Conservation (phyloP, 2,113 vertebrate species). For the Oncorhynchus mykiss region DNA sequence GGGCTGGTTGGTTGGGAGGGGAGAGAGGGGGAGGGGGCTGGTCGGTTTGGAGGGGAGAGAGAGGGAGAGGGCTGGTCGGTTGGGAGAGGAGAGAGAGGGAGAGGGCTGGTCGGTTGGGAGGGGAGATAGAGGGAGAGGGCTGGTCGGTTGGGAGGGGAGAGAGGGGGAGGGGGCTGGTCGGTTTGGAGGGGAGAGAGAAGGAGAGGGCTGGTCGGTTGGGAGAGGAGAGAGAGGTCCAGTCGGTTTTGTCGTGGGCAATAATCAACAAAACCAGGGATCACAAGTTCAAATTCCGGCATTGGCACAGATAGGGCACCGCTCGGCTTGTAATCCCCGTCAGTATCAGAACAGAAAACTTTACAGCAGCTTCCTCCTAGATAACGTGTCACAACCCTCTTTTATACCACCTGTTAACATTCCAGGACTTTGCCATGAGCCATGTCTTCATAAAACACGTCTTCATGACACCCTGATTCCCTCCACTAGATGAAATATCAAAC, state of each 20-base stretch:
- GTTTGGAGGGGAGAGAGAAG: not conserved
- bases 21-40: too few species aligned
- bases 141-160: too few species aligned
- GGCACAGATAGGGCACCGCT: slow-evolving; percentile 56
- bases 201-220: too few species aligned
- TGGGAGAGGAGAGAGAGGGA: too few species aligned
- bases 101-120: too few species aligned
- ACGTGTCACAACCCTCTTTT: slow-evolving; percentile 55
- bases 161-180: too few species aligned
- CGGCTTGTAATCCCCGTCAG: slow-evolving; percentile 57
- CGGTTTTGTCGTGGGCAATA: slow-evolving; percentile 69
- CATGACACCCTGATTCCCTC: slow-evolving; percentile 44
- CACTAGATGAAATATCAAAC: slow-evolving; percentile 12
- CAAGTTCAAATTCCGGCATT: slow-evolving; percentile 72
- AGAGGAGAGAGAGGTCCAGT: not conserved
- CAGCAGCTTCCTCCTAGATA: slow-evolving; percentile 54
- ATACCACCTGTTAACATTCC: slow-evolving; percentile 70
- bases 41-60: too few species aligned
- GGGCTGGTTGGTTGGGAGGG: too few species aligned
- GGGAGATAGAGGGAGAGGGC: too few species aligned
- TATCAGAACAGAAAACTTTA: slow-evolving; percentile 69
- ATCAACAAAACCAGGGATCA: slow-evolving; percentile 74
- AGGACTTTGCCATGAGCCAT: slow-evolving; percentile 72
- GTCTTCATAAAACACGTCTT: slow-evolving; percentile 63
- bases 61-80: too few species aligned